A percentile compares a stretch with the other conserved stretches of the same genome.
phyloP scores from a whole-genome alignment of 1,140 invertebrate species.

The Zaprionus lachaisei region DNA sequence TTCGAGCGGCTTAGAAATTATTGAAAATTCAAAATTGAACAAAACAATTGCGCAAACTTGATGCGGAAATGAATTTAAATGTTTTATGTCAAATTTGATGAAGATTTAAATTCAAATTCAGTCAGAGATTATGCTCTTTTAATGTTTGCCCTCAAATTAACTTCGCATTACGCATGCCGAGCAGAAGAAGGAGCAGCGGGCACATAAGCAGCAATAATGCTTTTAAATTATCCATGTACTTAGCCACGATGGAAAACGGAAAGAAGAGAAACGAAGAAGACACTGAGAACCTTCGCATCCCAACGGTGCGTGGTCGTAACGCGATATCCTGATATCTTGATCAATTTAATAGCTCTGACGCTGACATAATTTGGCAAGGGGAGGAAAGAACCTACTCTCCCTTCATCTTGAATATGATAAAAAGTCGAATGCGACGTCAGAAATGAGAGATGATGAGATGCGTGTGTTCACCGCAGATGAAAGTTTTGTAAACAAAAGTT shows the following conservation, averaged over 20 bases:
- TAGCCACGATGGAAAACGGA: neutral
- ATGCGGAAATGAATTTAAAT: conserved; percentile 10
- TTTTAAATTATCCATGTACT: conserved; percentile 22
- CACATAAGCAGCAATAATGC: conserved; percentile 19
- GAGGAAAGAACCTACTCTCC: neutral
- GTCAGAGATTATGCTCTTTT: conserved; percentile 1
- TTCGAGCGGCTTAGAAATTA: neutral
- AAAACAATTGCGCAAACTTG: neutral
- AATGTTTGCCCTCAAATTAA: conserved; percentile 14
- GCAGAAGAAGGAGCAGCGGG: neutral
- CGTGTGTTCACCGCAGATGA: conserved; percentile 1
- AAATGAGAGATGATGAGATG: neutral
- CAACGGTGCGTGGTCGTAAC: conserved; percentile 4
- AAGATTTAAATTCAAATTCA: conserved; percentile 3
- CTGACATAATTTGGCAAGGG: neutral
- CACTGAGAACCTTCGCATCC: neutral
- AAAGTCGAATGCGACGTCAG: neutral
- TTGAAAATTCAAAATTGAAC: neutral
- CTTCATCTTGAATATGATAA: conserved; percentile 4
- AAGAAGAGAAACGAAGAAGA: neutral
- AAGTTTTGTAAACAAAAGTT: conserved; percentile 11
- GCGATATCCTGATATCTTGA: conserved; percentile 31
- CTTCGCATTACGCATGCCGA: conserved; percentile 17
- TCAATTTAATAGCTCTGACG: conserved; percentile 17
- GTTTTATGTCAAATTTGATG: conserved; percentile 6